Conservation (phyloP, 1,140 invertebrate species). For the Drosophila pandora region DNA sequence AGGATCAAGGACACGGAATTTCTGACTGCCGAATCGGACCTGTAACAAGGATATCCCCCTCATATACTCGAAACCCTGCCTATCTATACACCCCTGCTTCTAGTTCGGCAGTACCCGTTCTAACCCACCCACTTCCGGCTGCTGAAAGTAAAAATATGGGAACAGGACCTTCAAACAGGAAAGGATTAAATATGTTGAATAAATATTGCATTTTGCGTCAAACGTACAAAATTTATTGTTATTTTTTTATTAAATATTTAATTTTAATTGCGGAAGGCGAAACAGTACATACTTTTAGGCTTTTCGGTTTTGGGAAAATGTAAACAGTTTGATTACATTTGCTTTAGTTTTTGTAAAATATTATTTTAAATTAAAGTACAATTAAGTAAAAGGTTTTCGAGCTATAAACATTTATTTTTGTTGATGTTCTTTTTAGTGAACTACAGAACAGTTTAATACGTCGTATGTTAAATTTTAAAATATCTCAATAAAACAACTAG, state of each 20-base stretch:
- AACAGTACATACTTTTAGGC: constrained; percentile 33
- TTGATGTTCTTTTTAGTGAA: no score
- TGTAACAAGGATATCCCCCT: constrained; percentile 11
- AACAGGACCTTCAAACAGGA: constrained; percentile 28
- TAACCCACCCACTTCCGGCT: constrained; percentile 7
- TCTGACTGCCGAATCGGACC: constrained; percentile 13
- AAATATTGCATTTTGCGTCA: constrained; percentile 71
- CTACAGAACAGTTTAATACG: no score
- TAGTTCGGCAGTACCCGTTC: constrained; percentile 24
- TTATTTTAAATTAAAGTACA: neutral
- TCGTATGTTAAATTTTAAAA: no score
- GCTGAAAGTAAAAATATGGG: constrained; percentile 26
- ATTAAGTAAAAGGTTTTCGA: no score
- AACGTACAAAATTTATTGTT: constrained; percentile 27
- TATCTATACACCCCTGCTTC: constrained; percentile 28
- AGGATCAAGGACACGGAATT: neutral
- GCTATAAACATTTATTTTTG: no score
- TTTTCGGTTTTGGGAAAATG: neutral
- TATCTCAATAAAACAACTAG: no score
- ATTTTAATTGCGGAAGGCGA: no score
- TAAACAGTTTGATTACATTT: neutral
- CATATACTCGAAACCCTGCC: neutral
- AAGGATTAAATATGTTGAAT: constrained; percentile 45
- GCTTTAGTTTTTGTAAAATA: neutral
- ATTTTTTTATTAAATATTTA: neutral